Percentiles rank a stretch among this genome's conserved stretches.
Conservation (phyloP, 2,113 vertebrate species). For the Malurus cyaneus region DNA sequence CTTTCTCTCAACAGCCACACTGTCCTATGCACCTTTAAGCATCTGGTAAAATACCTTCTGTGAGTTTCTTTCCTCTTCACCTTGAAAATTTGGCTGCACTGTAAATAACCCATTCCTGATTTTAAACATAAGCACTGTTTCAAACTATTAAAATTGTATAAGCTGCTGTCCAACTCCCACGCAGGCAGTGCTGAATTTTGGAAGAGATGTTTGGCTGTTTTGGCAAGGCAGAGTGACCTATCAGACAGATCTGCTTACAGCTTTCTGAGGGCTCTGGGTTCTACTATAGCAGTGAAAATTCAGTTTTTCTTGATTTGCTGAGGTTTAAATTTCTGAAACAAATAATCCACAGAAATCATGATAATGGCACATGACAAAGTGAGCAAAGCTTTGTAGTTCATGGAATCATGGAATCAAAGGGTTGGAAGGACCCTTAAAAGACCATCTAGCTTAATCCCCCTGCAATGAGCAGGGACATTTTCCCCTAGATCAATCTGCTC, state of each 20-base stretch:
- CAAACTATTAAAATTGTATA: constrained; percentile 10
- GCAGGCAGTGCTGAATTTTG: background rate
- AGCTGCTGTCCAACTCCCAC: background rate
- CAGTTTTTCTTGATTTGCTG: background rate
- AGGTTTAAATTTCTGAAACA: background rate
- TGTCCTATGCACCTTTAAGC: background rate
- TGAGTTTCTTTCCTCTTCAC: background rate
- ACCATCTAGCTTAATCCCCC: background rate
- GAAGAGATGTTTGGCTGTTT: background rate
- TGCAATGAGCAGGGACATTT: background rate
- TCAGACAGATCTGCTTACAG: background rate
- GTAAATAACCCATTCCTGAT: background rate
- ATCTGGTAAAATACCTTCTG: background rate
- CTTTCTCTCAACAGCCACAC: background rate
- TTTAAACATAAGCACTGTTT: background rate
- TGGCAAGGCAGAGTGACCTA: background rate
- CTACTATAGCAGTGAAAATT: background rate
- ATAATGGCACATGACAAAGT: background rate
- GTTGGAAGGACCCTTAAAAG: background rate
- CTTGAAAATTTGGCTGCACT: background rate
- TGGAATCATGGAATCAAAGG: background rate
- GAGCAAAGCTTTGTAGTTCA: background rate
- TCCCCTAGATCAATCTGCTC: background rate
- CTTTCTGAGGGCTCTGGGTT: background rate
- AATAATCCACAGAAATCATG: background rate